These are phyloP conservation scores for Prostheceraeus crozeri DNA, from an alignment of 2,888 invertebrate species.

Conservation along the genomic window DNA sequence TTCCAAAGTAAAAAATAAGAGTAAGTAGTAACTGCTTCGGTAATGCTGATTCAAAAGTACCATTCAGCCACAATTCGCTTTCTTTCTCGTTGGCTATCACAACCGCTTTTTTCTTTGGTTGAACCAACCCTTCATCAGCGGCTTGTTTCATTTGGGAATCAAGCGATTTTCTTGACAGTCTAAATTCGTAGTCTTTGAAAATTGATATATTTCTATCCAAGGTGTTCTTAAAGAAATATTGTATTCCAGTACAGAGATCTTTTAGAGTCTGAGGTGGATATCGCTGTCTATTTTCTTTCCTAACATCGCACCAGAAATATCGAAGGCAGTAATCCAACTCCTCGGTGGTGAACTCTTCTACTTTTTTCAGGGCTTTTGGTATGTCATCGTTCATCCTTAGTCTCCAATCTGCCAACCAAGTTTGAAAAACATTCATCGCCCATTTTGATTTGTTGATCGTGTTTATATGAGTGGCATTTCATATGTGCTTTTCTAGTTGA, in stretches of 20 bases:
- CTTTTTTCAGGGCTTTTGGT: slow-evolving; percentile 15
- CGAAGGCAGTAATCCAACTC: slow-evolving; percentile 22
- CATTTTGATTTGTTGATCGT: slow-evolving; percentile 19
- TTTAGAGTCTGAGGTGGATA: slow-evolving; percentile 26
- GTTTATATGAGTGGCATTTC: not conserved
- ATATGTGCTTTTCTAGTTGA: slow-evolving; percentile 4
- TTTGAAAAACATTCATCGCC: slow-evolving; percentile 23
- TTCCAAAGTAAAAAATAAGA: slow-evolving; percentile 18
- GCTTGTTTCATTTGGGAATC: slow-evolving; percentile 19
- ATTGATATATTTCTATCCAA: slow-evolving; percentile 9
- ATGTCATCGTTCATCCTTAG: slow-evolving; percentile 17
- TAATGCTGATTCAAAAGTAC: slow-evolving; percentile 18
- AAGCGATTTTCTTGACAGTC: slow-evolving; percentile 2
- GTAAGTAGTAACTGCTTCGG: slow-evolving; percentile 24
- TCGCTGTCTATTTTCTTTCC: slow-evolving; percentile 13
- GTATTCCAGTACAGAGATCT: slow-evolving; percentile 25
- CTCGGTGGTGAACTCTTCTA: slow-evolving; percentile 8
- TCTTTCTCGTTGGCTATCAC: slow-evolving; percentile 15
- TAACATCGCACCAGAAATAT: slow-evolving; percentile 19
- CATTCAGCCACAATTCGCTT: slow-evolving; percentile 13
- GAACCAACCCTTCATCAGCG: slow-evolving; percentile 17
- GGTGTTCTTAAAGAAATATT: slow-evolving; percentile 14
- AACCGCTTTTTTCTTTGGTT: slow-evolving; percentile 24
- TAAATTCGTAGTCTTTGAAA: slow-evolving; percentile 6
- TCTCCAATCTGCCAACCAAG: slow-evolving; percentile 24